Evolutionary conservation across 2,888 invertebrate genomes (phyloP).

Genomic region (Eristalis tenax): DNA sequence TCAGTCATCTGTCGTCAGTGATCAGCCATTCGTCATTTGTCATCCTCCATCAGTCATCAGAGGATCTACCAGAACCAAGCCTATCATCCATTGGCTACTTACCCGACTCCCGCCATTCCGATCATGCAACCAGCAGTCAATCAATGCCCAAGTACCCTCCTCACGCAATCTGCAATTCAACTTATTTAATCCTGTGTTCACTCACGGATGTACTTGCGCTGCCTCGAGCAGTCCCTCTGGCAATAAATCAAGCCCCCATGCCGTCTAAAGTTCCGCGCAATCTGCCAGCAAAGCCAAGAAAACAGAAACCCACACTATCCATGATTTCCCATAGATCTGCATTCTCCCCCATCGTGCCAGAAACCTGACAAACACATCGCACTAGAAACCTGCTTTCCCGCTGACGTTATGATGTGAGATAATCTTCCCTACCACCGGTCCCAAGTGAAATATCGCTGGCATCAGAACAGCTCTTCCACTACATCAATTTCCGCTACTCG

Average conservation of each 20-base stretch:
- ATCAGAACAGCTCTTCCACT: slow-evolving; percentile 17
- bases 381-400: neutral
- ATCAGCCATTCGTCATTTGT: neutral
- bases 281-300: slow-evolving; percentile 3
- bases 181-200: neutral
- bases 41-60: neutral
- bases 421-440: slow-evolving; percentile 16
- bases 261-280: neutral
- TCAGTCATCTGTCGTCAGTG: neutral
- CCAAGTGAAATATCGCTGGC: slow-evolving; percentile 5
- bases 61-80: too few relatives aligned
- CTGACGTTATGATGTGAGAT: slow-evolving; percentile 9
- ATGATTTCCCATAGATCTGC: neutral
- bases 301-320: neutral
- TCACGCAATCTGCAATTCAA: neutral
- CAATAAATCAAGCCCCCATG: neutral
- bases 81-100: too few relatives aligned
- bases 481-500: slow-evolving; percentile 2
- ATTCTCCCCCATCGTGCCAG: neutral
- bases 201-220: neutral
- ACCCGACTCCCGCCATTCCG: too few relatives aligned
- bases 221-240: neutral
- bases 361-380: neutral
- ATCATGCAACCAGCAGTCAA: neutral
- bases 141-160: neutral